Base-by-base conservation (phyloP, 1,140 invertebrate species). In the Drosophila baimaii region DNA sequence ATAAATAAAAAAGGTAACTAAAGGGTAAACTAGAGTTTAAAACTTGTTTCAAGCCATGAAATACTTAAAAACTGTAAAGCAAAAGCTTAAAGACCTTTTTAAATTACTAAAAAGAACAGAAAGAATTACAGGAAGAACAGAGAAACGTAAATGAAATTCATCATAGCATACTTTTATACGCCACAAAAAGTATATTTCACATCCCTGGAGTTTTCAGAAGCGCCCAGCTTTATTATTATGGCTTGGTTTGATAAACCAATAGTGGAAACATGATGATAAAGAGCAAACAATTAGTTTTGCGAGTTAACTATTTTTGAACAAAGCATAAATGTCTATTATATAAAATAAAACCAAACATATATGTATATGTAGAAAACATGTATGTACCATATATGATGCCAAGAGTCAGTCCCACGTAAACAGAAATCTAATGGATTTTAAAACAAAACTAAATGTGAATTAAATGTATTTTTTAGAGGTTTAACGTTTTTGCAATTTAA, bases 391-490 rank as follows among this genome's bases (percentile, higher is more conserved):
- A 33, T 64, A 61, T 72, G 63, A 82, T 79, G 68, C 72, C 79
- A 83, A 89, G 64, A 83, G 71, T 64, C 63, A 85, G 72, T 72
- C 58, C 68, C 77, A 89, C 69, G 59, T 79, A 72, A 73, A 66
- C 4, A 33, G 49, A 65, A 73, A 85, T 77, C 77, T 80, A 62
- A 74, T 68, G 54, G 73, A 77, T 77, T 71, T 71, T 57, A 71
- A 71, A 76, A 68, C 72, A 68, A 63, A 72, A 71, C 59, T 71
- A 73, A 70, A 70, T 88, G 72, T 89, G 79, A 83, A 83, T 65
- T 89, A 71, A 74, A 80, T 89, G 73, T 84, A 89, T 88, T 89
- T 86, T 76, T 89, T 89, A 89, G 77, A 84, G 65, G 58, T 69
- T 44, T 75, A 88, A 80, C 41, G 68, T 69, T 80, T 88, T 77